Evolutionary conservation across 2,113 vertebrate genomes (phyloP).

Genomic region (Festucalex cinctus): DNA sequence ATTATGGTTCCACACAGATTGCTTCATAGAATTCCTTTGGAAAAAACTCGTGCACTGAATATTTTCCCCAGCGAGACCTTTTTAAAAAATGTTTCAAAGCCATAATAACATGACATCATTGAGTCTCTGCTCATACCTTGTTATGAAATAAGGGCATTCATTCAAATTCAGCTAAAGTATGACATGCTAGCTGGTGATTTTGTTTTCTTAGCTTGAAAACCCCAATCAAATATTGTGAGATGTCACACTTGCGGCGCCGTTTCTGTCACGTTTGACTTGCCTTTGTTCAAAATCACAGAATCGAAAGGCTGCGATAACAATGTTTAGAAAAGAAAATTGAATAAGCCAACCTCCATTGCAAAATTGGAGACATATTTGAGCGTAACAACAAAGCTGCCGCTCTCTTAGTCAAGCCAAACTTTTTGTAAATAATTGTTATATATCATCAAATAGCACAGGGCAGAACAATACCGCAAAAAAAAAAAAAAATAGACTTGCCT

Average conservation of each 20-base stretch:
- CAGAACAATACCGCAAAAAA: conserved; percentile 19
- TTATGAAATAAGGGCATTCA: not conserved
- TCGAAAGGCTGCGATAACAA: conserved; percentile 37
- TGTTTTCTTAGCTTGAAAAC: conserved; percentile 1
- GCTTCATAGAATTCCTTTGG: not conserved
- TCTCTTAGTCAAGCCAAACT: conserved; percentile 51
- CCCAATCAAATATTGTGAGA: conserved; percentile 34
- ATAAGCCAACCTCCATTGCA: conserved; percentile 19
- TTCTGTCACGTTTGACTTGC: conserved; percentile 31
- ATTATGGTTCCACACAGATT: not conserved
- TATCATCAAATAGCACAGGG: conserved; percentile 26
- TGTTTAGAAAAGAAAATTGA: conserved; percentile 43
- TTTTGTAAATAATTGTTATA: conserved; percentile 24
- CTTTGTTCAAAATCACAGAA: conserved; percentile 21
- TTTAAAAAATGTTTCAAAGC: conserved; percentile 12
- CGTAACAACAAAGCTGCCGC: conserved; percentile 42
- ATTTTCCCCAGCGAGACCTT: not conserved
- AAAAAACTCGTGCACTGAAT: not conserved
- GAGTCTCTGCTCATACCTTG: not conserved
- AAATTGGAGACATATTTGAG: conserved; percentile 43
- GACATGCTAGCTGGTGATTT: not conserved
- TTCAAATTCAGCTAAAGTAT: conserved; percentile 9
- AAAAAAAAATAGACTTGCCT: not conserved
- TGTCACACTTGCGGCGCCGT: conserved; percentile 21
- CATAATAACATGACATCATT: not conserved